phyloP scores from a whole-genome alignment of 2,113 vertebrate genomes.

The Bufo gargarizans region DNA sequence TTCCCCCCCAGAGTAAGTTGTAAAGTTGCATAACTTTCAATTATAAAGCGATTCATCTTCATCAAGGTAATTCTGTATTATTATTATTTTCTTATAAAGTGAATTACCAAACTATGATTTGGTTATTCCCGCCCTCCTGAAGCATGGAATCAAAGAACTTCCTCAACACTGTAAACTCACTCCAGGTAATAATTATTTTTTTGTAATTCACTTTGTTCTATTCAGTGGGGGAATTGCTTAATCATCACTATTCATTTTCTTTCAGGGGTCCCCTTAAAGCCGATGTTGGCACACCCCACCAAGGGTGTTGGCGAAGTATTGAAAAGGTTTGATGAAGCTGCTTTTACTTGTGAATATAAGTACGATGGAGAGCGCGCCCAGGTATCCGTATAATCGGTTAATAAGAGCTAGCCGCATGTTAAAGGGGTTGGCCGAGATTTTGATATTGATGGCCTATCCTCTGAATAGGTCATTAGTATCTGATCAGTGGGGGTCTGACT shows the following conservation, averaged over 20 bases:
- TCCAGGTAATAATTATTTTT: conserved; percentile 76
- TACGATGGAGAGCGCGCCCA: conserved; percentile 91
- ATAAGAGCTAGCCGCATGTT: background rate
- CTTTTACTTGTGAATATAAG: conserved; percentile 93
- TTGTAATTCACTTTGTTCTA: background rate
- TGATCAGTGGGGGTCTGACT: too few species aligned
- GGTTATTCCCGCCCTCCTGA: conserved; percentile 80
- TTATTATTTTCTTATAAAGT: too few species aligned
- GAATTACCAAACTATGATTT: conserved; percentile 88
- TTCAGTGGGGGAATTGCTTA: background rate
- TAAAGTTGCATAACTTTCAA: too few species aligned
- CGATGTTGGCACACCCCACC: conserved; percentile 91
- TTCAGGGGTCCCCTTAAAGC: conserved; percentile 83
- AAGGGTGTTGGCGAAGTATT: conserved; percentile 86
- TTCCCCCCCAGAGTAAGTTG: too few species aligned
- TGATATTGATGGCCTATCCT: too few species aligned
- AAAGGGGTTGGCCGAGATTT: too few species aligned
- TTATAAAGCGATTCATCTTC: too few species aligned
- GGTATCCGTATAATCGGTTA: conserved; percentile 66
- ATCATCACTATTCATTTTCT: background rate
- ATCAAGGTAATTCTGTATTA: rapidly evolving
- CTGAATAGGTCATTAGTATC: too few species aligned
- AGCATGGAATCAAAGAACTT: conserved; percentile 82
- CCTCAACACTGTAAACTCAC: conserved; percentile 87
- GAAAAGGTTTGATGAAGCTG: conserved; percentile 85